Evolutionary conservation across 2,113 vertebrate genomes (phyloP).

Genomic region (Neolamprologus brichardi): DNA sequence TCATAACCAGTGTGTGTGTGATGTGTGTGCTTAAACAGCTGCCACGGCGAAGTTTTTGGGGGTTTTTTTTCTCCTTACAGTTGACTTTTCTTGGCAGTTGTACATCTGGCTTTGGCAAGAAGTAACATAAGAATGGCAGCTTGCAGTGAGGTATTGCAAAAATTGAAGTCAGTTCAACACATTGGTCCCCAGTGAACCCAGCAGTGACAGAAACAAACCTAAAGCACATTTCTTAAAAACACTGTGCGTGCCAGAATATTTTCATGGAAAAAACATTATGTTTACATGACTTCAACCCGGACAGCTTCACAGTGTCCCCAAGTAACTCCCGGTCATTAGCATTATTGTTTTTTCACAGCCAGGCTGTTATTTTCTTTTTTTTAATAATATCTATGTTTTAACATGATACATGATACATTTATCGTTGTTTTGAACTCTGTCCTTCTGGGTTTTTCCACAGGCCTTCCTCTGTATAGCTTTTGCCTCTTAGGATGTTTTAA

Average conservation of each 20-base stretch:
- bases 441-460: neutral
- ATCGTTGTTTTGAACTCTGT: neutral
- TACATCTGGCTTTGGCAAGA: neutral
- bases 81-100: neutral
- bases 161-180: neutral
- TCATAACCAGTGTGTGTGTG: neutral
- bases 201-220: neutral
- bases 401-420: neutral
- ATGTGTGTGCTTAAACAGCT: neutral
- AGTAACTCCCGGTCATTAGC: neutral
- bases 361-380: neutral
- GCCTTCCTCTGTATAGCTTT: neutral
- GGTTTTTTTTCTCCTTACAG: neutral
- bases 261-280: neutral
- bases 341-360: accelerated
- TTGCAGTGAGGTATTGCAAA: neutral
- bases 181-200: neutral
- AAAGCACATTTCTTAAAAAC: neutral
- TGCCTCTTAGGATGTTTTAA: conserved; percentile 11
- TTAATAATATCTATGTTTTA: neutral
- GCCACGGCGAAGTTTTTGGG: accelerated
- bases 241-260: neutral
- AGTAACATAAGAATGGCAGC: neutral
- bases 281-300: neutral
- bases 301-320: neutral